Conservation (phyloP, 30 jellyfish, hydroid and myxozoan genomes). For the Aurelia sp. region DNA sequence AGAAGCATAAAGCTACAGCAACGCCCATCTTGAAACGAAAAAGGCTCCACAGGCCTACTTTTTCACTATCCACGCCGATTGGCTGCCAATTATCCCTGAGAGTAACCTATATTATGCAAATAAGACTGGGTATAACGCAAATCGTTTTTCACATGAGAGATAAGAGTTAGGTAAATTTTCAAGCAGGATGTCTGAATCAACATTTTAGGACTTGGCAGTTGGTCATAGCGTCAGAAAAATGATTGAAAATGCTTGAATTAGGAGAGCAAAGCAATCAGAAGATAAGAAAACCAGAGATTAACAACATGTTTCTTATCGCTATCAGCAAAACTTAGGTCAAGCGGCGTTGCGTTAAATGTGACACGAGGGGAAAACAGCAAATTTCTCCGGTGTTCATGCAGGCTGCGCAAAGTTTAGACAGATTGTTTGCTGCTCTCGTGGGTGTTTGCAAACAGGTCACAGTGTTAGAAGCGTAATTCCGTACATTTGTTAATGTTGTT, state of each 20-base stretch:
- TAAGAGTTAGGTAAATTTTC: neutral
- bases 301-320: constrained; percentile 8
- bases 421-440: constrained; percentile 56
- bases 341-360: constrained; percentile 57
- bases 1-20: too few species aligned
- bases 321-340: constrained; percentile 54
- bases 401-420: constrained; percentile 13
- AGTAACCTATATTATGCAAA: too few species aligned
- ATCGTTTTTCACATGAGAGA: too few species aligned
- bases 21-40: too few species aligned
- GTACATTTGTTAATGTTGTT: constrained; percentile 14
- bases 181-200: neutral
- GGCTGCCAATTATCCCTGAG: too few species aligned
- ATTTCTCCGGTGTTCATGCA: constrained; percentile 7
- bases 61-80: too few species aligned
- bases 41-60: too few species aligned
- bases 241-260: constrained; percentile 32
- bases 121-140: too few species aligned
- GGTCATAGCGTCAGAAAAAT: neutral
- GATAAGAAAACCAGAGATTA: constrained; percentile 58
- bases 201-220: constrained; percentile 23
- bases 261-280: constrained; percentile 54
- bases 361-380: constrained; percentile 1
- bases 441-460: constrained; percentile 61
- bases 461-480: constrained; percentile 1